Conservation (phyloP, 1,140 invertebrate genomes). For the Dryas iulia region DNA sequence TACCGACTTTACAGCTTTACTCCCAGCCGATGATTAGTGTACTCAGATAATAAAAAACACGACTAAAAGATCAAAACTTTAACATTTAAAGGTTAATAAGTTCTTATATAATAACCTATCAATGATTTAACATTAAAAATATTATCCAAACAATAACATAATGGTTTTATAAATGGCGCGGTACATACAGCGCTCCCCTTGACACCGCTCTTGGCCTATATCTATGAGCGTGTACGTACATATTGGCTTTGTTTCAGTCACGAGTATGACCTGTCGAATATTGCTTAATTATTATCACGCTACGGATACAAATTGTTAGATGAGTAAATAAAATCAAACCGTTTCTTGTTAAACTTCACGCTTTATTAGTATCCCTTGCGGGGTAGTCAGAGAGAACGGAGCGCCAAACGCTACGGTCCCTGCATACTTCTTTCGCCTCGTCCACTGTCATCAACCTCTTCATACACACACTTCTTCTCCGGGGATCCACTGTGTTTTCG, state of each 20-base stretch:
- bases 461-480: too few species aligned
- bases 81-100: not conserved
- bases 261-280: not conserved
- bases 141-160: not conserved
- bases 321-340: too few species aligned
- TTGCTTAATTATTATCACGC: not conserved
- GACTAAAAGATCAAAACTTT: not conserved
- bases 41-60: not conserved
- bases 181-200: not conserved
- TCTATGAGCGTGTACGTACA: not conserved
- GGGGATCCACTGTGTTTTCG: too few species aligned
- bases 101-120: not conserved
- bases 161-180: not conserved
- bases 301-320: not conserved
- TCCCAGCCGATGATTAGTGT: too few species aligned
- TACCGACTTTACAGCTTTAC: too few species aligned
- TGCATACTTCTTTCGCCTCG: too few species aligned
- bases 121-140: not conserved
- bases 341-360: too few species aligned
- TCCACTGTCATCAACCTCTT: too few species aligned
- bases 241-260: not conserved
- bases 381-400: too few species aligned
- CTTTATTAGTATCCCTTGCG: too few species aligned
- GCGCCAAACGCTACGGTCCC: too few species aligned
- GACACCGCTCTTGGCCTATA: conserved; percentile 18